phyloP scores from a whole-genome alignment of 2,797 vertebrate genomes.

The Malacoctenus gilli region DNA sequence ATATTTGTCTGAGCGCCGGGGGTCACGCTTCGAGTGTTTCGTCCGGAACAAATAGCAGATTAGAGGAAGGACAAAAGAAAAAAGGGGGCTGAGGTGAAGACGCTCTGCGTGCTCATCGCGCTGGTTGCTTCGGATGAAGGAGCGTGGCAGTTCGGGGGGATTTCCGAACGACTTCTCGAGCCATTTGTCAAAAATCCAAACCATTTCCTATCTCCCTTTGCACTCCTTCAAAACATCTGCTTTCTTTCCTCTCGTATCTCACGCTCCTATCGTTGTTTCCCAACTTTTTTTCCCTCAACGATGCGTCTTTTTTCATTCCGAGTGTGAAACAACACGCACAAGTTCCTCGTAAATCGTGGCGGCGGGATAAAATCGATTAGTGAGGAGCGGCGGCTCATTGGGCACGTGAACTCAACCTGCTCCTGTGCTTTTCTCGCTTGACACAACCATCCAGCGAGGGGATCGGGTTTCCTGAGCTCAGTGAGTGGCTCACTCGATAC shows the following conservation, averaged over 20 bases:
- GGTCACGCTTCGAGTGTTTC: conserved; percentile 34
- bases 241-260: conserved; percentile 50
- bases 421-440: conserved; percentile 27
- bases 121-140: conserved; percentile 39
- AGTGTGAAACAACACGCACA: neutral
- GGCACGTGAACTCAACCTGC: conserved; percentile 38
- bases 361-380: neutral
- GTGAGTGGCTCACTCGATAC: conserved; percentile 43
- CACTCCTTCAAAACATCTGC: conserved; percentile 65
- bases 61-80: conserved; percentile 13
- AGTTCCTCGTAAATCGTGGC: neutral
- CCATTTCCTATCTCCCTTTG: conserved; percentile 73
- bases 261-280: conserved; percentile 29
- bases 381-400: conserved; percentile 11
- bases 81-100: conserved; percentile 28
- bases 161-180: conserved; percentile 70
- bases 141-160: conserved; percentile 68
- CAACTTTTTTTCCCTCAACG: conserved; percentile 26
- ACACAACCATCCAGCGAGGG: conserved; percentile 1
- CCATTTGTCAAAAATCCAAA: conserved; percentile 80
- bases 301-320: neutral
- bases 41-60: conserved; percentile 30
- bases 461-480: conserved; percentile 35
- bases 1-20: conserved; percentile 37
- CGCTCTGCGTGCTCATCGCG: too few relatives aligned